Percentiles rank a stretch among this genome's conserved stretches.
phyloP scores from a whole-genome alignment of 2,113 vertebrate genomes.

The Solea senegalensis region DNA sequence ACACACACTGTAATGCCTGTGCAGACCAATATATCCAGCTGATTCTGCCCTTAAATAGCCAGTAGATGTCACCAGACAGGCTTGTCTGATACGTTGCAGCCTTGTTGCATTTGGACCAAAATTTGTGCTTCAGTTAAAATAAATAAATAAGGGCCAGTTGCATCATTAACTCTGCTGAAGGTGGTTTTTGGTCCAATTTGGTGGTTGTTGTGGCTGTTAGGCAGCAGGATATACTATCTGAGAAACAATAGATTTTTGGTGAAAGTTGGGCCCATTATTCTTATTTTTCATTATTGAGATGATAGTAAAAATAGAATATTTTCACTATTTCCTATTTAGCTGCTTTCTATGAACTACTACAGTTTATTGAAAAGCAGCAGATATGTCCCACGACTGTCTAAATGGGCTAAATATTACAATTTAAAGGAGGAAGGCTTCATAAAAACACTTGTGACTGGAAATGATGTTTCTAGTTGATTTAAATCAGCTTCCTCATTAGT shows the following conservation, averaged over 20 bases:
- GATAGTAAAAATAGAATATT: not conserved
- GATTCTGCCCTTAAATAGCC: constrained; percentile 35
- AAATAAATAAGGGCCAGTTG: constrained; percentile 22
- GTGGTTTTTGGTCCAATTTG: constrained; percentile 12
- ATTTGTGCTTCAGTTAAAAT: constrained; percentile 24
- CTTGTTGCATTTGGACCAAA: constrained; percentile 12
- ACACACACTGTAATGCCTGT: not conserved
- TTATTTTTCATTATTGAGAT: not conserved
- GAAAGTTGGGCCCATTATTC: constrained; percentile 19
- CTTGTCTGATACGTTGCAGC: constrained; percentile 21
- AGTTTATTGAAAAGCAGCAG: not conserved
- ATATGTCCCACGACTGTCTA: not conserved
- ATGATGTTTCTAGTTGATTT: too few relatives aligned
- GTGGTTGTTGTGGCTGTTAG: constrained; percentile 32
- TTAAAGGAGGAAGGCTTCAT: too few relatives aligned
- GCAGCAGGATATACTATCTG: constrained; percentile 4
- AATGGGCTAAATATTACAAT: too few relatives aligned
- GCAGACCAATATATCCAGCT: constrained; percentile 24
- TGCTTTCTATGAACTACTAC: not conserved
- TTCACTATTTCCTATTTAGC: not conserved
- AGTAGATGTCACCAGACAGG: constrained; percentile 29
- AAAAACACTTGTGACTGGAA: too few relatives aligned
- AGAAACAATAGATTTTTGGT: not conserved
- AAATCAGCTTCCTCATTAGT: too few relatives aligned
- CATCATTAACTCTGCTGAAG: constrained; percentile 23